Evolutionary conservation across 2,797 vertebrate species (phyloP).

Genomic region (Lacerta agilis): DNA sequence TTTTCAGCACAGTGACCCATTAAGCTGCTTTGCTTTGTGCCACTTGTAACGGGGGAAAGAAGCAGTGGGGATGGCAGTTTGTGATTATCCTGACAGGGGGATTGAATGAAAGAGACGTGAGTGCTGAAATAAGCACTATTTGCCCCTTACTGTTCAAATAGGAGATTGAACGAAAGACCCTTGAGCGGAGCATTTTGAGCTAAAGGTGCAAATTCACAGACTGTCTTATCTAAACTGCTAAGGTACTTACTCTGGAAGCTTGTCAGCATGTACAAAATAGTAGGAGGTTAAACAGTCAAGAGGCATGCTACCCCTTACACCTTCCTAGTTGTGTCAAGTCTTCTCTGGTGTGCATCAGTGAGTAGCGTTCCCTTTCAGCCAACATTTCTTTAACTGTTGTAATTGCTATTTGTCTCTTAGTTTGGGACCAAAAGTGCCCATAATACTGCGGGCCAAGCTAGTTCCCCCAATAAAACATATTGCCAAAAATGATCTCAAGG

Average conservation of each 20-base stretch:
- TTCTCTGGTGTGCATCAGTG: not conserved
- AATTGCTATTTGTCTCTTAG: not conserved
- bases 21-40: constrained; percentile 44
- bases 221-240: constrained; percentile 24
- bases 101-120: constrained; percentile 18
- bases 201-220: not conserved
- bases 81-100: constrained; percentile 42
- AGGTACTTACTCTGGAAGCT: constrained; percentile 19
- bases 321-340: not conserved
- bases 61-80: constrained; percentile 23
- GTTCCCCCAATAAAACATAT: not conserved
- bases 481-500: not conserved
- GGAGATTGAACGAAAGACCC: not conserved
- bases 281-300: constrained; percentile 3
- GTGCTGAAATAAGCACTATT: constrained; percentile 29
- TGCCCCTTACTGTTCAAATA: constrained; percentile 30
- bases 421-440: not conserved
- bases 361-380: not conserved
- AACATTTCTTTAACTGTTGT: not conserved
- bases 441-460: not conserved
- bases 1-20: constrained; percentile 40
- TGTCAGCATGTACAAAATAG: constrained; percentile 20
- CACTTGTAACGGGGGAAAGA: constrained; percentile 37
- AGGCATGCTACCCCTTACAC: not conserved
- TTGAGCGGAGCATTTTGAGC: not conserved